Evolutionary conservation across 23 tunicate genomes (phyloP), one percentile per base, ranked within the genome.

Genomic region (Halocynthia roretzi): DNA sequence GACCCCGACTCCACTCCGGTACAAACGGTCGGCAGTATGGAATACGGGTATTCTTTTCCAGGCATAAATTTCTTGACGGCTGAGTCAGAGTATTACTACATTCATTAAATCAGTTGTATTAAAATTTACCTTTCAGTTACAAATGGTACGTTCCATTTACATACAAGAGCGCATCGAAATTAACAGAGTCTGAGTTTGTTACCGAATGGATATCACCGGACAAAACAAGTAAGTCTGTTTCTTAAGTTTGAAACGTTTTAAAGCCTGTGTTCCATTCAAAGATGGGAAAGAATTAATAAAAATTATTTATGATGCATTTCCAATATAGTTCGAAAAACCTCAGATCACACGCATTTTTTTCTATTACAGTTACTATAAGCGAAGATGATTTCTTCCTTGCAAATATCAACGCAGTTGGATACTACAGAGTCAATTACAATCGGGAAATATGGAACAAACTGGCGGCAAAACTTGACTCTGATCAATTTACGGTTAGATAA

Each of bases 91-190:
- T 31, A 31, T 31, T 31, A 31, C 2, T 1, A 31, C 1, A 31
- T 31, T 31, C 4, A 31, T 31, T 31, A 4, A 31, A 31, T 31
- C 44, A 31, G 44, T 31, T 31, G 44, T 0, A 31, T 4, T 31
- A 31, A 31, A 31, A 31, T 71, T 57, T 17, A 44, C 53, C 15
- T 52, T 68, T 67, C 83, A 88, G 95, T 8, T 88, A 88, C 84
- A 71, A 78, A 74, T 84, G 89, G 89, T 78, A 89, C 71, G 87
- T 88, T 7, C 95, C 95, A 51, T 73, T 88, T 82, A 76, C 87
- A 10, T 87, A 81, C 87, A 87, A 76, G 57, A 51, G 53, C 51
- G 88, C 56, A 20, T 53, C 57, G 23, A 76, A 72, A 44, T 50
- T 85, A 23, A 76, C 63, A 18, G 31, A 44, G 18, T 52, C 31